phyloP scores from a whole-genome alignment of 2,113 vertebrate species.

The Nansenia antarctica region DNA sequence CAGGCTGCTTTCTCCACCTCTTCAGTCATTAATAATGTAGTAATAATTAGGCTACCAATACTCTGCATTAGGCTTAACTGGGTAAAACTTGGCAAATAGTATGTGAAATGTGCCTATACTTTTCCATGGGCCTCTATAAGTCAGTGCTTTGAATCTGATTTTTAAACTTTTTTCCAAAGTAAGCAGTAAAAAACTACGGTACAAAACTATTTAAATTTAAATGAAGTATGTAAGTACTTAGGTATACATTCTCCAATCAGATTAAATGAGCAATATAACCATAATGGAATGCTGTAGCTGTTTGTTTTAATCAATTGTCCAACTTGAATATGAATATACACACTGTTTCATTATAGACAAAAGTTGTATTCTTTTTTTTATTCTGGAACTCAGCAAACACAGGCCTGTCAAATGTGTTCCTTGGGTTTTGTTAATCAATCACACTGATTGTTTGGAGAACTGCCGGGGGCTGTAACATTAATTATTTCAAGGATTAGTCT shows the following conservation, averaged over 20 bases:
- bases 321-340: no score
- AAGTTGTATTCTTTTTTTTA: background rate
- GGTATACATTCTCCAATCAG: no score
- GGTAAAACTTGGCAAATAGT: background rate
- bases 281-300: no score
- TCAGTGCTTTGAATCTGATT: no score
- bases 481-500: conserved; percentile 41
- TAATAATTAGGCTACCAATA: conserved; percentile 13
- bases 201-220: no score
- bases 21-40: conserved; percentile 1
- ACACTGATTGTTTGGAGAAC: conserved; percentile 50
- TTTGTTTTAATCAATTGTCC: no score
- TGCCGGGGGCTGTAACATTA: conserved; percentile 38
- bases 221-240: no score
- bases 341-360: background rate
- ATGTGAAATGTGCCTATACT: background rate
- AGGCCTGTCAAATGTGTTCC: conserved; percentile 2
- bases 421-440: conserved; percentile 58
- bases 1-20: conserved; percentile 7
- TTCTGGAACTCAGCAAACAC: background rate
- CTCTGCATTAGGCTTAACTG: background rate
- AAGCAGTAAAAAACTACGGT: no score
- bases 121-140: background rate
- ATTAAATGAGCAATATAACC: no score
- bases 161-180: no score